Conservation (phyloP, 2,113 vertebrate species). For the Ceuthmochares aereus region DNA sequence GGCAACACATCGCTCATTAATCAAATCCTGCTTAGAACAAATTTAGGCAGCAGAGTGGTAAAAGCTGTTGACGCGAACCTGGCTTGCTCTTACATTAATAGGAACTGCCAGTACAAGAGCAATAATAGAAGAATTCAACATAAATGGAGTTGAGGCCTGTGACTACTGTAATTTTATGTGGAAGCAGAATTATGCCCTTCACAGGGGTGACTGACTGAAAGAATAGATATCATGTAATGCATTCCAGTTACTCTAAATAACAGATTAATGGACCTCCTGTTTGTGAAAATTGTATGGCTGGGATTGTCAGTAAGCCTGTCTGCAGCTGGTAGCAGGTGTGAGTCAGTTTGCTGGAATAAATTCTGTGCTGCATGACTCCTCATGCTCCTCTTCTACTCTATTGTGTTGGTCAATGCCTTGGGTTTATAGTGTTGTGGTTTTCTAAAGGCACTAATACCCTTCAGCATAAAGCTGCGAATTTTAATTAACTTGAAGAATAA, state of each 20-base stretch:
- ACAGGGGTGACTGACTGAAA: neutral
- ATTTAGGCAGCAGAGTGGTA: neutral
- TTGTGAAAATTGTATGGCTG: conserved; percentile 10
- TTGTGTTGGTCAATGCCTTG: conserved; percentile 53
- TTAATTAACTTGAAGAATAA: conserved; percentile 40
- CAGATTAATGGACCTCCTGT: conserved; percentile 19
- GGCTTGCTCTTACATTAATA: neutral
- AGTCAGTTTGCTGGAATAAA: conserved; percentile 62
- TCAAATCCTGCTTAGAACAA: neutral
- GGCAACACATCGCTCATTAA: neutral
- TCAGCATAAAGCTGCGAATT: conserved; percentile 57
- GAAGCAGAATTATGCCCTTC: neutral
- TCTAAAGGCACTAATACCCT: conserved; percentile 59
- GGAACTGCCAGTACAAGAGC: neutral
- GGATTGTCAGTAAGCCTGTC: conserved; percentile 40
- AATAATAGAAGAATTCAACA: neutral
- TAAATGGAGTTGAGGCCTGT: neutral
- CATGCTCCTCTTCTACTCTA: conserved; percentile 33
- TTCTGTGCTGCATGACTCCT: conserved; percentile 52
- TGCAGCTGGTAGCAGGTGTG: conserved; percentile 72
- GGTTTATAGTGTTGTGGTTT: conserved; percentile 53
- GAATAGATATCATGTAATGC: neutral
- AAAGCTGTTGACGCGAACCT: neutral
- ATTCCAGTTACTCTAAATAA: conserved; percentile 19
- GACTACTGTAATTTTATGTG: neutral